A percentile compares a stretch with the other conserved stretches of the same genome.
phyloP scores from a whole-genome alignment of 2,888 invertebrate genomes.

The Dicyrtomina minuta region DNA sequence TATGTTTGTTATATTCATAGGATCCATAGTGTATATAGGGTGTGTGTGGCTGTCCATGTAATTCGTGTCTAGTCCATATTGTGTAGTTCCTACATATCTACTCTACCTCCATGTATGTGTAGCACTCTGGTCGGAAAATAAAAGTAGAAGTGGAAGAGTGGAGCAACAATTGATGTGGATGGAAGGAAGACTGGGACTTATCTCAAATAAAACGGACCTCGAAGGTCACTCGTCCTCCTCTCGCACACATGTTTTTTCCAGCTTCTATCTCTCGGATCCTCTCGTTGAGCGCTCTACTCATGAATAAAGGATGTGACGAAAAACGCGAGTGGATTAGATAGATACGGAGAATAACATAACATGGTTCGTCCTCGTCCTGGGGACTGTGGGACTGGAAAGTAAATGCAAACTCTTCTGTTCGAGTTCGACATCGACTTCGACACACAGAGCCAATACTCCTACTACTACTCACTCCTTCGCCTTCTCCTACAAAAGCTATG shows the following conservation, averaged over 20 bases:
- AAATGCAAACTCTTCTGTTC: not conserved
- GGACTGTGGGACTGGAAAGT: not conserved
- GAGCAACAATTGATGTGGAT: no score
- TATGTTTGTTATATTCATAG: no score
- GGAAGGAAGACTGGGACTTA: not conserved
- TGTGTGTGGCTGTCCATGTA: no score
- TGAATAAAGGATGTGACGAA: constrained; percentile 19
- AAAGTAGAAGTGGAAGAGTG: no score
- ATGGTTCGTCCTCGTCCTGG: no score
- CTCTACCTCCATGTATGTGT: no score
- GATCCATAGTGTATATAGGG: no score
- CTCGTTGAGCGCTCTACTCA: not conserved
- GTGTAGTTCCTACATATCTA: no score
- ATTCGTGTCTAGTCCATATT: no score
- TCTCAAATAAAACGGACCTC: not conserved
- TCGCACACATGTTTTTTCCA: not conserved
- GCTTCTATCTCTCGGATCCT: not conserved
- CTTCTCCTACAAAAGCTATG: no score
- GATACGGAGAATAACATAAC: not conserved
- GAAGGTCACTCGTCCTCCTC: constrained; percentile 2
- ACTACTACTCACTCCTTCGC: no score
- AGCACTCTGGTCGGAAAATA: no score
- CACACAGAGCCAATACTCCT: not conserved
- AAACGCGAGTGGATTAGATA: not conserved
- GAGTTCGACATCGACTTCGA: not conserved